Conservation (phyloP, 2,797 vertebrate genomes). For the Eutrigla gurnardus region DNA sequence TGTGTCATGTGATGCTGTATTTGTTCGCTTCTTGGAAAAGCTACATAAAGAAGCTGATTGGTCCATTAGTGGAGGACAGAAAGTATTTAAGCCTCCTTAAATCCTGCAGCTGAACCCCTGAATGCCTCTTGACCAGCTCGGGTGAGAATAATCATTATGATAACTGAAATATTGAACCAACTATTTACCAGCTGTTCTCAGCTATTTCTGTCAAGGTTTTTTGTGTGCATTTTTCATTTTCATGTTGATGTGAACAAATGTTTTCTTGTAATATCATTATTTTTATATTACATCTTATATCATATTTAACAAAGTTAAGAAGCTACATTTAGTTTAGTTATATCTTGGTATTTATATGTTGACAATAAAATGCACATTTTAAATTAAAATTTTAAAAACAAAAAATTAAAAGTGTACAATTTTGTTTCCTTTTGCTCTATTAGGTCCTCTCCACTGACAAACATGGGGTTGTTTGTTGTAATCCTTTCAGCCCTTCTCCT, state of each 20-base stretch:
- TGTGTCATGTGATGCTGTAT: neutral
- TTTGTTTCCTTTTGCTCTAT: neutral
- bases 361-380: too few relatives aligned
- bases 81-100: slow-evolving; percentile 39
- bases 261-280: neutral
- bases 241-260: neutral
- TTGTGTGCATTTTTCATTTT: neutral
- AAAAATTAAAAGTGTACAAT: neutral
- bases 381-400: neutral
- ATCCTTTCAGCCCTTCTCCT: slow-evolving; percentile 47
- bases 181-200: neutral
- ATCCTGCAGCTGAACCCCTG: slow-evolving; percentile 1
- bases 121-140: slow-evolving; percentile 14
- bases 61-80: neutral
- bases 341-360: neutral
- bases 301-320: neutral
- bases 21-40: slow-evolving; percentile 14
- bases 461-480: slow-evolving; percentile 38
- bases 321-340: neutral
- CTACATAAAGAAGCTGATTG: slow-evolving; percentile 36
- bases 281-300: neutral
- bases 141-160: slow-evolving; percentile 31
- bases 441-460: slow-evolving; percentile 32
- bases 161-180: neutral
- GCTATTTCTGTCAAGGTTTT: neutral